Conservation (phyloP, 2,113 vertebrate genomes). For the Muscicapa adusta region DNA sequence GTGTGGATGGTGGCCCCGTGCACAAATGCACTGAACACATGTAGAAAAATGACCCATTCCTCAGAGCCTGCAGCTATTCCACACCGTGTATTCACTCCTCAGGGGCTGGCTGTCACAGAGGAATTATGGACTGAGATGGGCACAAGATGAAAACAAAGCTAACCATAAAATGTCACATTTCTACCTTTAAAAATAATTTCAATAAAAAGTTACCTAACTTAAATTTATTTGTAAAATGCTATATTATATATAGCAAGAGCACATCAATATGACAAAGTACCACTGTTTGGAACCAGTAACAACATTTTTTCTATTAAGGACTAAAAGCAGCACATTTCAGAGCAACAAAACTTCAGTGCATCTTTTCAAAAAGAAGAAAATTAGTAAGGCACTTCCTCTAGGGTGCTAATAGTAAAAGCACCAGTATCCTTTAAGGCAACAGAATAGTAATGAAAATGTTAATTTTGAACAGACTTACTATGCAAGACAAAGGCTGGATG, state of each 20-base stretch:
- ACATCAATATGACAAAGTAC: not conserved
- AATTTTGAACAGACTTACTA: conserved; percentile 17
- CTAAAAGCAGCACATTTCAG: conserved; percentile 49
- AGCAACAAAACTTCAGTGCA: conserved; percentile 10
- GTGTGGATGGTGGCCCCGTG: rapidly evolving
- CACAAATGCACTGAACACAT: rapidly evolving
- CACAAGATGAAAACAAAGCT: not conserved
- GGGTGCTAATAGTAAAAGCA: not conserved
- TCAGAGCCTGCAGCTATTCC: not conserved
- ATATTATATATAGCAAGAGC: conserved; percentile 43
- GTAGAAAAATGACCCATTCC: not conserved
- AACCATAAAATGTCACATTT: not conserved
- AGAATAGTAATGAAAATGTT: not conserved
- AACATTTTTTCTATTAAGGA: conserved; percentile 1
- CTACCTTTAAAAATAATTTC: not conserved
- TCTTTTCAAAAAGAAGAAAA: conserved; percentile 34
- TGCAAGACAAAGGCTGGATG: conserved; percentile 24
- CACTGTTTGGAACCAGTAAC: not conserved
- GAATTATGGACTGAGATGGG: not conserved
- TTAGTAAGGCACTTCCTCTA: conserved; percentile 26
- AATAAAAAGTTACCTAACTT: not conserved
- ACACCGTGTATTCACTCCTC: not conserved
- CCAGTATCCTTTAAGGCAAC: not conserved
- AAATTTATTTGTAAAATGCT: conserved; percentile 63
- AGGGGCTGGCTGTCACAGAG: not conserved